These are phyloP conservation scores for Callitettix versicolor DNA, from an alignment of 1,140 invertebrate species.

Conservation along the genomic window DNA sequence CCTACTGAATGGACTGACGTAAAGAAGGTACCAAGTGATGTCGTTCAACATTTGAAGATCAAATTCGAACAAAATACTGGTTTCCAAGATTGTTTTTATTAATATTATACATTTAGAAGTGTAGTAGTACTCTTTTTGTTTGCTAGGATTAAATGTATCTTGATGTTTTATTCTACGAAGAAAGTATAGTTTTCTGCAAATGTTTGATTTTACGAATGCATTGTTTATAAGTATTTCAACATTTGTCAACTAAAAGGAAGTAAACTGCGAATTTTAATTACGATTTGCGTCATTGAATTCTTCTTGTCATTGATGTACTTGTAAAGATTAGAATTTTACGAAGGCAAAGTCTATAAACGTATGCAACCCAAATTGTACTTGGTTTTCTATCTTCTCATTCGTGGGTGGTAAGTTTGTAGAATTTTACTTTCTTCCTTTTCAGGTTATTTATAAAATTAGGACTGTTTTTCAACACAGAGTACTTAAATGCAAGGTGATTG, in stretches of 20 bases:
- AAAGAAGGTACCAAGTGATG: neutral
- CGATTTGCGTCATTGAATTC: neutral
- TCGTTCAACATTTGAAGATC: neutral
- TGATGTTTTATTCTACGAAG: neutral
- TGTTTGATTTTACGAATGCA: neutral
- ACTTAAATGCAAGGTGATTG: too few species aligned
- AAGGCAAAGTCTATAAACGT: neutral
- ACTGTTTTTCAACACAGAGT: too few species aligned
- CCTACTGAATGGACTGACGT: slow-evolving; percentile 6
- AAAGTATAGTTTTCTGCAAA: too few species aligned
- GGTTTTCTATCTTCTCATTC: neutral
- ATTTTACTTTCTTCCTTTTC: too few species aligned
- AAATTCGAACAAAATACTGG: neutral
- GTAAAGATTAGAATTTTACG: neutral
- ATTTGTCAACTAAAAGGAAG: neutral
- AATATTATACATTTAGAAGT: neutral
- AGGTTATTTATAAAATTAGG: too few species aligned
- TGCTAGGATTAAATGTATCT: neutral
- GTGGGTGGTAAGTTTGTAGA: too few species aligned
- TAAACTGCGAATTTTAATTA: neutral
- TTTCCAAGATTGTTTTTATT: neutral
- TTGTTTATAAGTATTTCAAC: neutral
- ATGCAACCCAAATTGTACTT: slow-evolving; percentile 10
- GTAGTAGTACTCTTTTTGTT: neutral
- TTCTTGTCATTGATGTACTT: neutral